phyloP scores from a whole-genome alignment of 2,888 invertebrate species.

The Chloromyia formosa region DNA sequence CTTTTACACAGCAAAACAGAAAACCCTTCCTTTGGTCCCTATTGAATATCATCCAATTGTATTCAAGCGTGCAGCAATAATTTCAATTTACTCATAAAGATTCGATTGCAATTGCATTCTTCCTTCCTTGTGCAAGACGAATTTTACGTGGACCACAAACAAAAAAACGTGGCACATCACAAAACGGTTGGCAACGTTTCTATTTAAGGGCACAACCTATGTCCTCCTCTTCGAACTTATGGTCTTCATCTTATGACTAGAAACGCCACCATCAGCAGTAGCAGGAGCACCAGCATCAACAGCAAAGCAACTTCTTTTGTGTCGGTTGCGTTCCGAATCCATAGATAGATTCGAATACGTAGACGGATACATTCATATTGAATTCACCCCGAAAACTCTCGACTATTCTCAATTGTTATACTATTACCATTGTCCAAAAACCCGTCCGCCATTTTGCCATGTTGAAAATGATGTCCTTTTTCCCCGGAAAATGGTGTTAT shows the following conservation, averaged over 20 bases:
- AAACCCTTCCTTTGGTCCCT: no score
- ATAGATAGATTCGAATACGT: no score
- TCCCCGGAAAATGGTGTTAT: conserved; percentile 23
- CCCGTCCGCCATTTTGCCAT: background rate
- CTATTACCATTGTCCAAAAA: conserved; percentile 30
- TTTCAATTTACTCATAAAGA: conserved; percentile 36
- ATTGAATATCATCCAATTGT: conserved; percentile 15
- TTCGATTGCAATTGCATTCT: conserved; percentile 35
- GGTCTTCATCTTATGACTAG: conserved; percentile 30
- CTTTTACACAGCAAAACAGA: no score
- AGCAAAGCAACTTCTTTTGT: background rate
- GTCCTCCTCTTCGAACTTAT: conserved; percentile 31
- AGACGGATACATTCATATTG: conserved; percentile 1
- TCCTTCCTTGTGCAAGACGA: conserved; percentile 29
- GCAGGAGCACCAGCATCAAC: background rate
- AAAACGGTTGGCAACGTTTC: conserved; percentile 31
- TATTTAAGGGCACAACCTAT: conserved; percentile 28
- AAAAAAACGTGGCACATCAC: conserved; percentile 4
- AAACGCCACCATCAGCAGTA: background rate
- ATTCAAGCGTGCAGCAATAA: conserved; percentile 29
- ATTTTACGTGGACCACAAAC: conserved; percentile 27
- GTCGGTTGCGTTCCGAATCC: conserved; percentile 5
- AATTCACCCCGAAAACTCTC: background rate
- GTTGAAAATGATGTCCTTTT: conserved; percentile 26
- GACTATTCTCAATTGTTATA: conserved; percentile 21